Evolutionary conservation across 2,888 invertebrate genomes (phyloP), one percentile per base, ranked within the genome.

Genomic region (Eurois occulta): DNA sequence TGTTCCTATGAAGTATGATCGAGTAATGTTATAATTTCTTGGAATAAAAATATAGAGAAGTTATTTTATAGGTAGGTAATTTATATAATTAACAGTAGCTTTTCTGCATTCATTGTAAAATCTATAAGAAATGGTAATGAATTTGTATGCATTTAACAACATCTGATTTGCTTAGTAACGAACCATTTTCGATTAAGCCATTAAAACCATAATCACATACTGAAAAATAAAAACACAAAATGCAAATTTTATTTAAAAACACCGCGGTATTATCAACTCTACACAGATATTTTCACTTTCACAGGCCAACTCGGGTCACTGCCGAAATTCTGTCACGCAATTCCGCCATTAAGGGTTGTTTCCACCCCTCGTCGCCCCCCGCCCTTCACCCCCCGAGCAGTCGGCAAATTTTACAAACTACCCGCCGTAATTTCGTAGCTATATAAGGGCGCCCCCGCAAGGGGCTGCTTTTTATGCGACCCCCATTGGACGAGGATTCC

Each of bases 281-380:
- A 86, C 87, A 91, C 64, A 94, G 81, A 93, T 96, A 95, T 95
- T 96, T 96, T 96, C 96, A 96, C 96, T 96, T 96, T 96, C 96
- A 94, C 94, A 92, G 93, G 93, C 92, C 91, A 94, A 93, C 93
- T 91, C 93, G 94, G 96, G 96, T 96, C 96, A 96, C 95, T 96
- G 96, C 95, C 96, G 95, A 96, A 96, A 96, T 96, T 95, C 94
- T 95, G 96, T 95, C 97, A 97, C 97, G 97, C 97, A 94, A 97
- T 96, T 89, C 94, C 91, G 93, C 97, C 96, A 97, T 97, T 97
- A 97, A 93, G 96, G 95, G 95, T 94, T 93, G 95, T 94, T 94
- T 92, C 89, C 80, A 86, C 85, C 90, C 88, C 83, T 75, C 81
- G 92, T 91, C 88, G 72, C 82, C 82, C 89, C 84, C 77, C 52